These are phyloP conservation scores for Aphaenogaster floridana DNA, from an alignment of 1,140 invertebrate species.

Conservation along the genomic window DNA sequence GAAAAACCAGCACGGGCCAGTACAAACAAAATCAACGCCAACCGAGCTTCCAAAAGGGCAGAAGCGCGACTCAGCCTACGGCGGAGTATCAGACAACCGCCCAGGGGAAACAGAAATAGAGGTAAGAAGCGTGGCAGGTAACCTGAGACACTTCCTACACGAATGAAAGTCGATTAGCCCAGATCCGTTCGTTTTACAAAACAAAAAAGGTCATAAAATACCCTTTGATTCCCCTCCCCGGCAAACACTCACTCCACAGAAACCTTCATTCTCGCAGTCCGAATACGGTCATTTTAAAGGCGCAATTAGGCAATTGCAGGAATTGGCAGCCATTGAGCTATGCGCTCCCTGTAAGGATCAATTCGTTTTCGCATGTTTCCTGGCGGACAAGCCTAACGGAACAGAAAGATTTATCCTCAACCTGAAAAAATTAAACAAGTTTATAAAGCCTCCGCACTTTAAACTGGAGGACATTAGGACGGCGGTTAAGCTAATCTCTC, in stretches of 20 bases:
- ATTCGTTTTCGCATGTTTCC: not conserved
- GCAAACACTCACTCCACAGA: not conserved
- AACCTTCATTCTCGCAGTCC: not conserved
- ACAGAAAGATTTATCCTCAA: slow-evolving; percentile 19
- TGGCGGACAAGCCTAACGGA: slow-evolving; percentile 21
- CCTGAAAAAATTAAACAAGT: slow-evolving; percentile 31
- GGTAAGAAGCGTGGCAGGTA: not conserved
- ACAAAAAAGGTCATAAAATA: not conserved
- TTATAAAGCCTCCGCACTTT: slow-evolving; percentile 23
- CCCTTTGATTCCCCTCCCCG: not conserved
- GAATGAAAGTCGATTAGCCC: not conserved
- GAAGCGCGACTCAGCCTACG: not conserved
- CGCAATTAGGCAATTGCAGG: not conserved
- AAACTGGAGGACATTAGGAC: slow-evolving; percentile 14
- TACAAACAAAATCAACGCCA: not conserved
- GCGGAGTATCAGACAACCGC: not conserved
- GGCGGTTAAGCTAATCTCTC: not conserved
- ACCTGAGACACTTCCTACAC: not conserved
- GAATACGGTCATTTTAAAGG: rapidly evolving
- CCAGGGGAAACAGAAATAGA: not conserved
- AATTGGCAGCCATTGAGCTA: no score
- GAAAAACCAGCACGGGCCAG: not conserved
- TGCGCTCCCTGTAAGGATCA: not conserved
- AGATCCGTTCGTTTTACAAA: not conserved
- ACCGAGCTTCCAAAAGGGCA: not conserved